These are phyloP conservation scores for Rotaria socialis DNA, from an alignment of 2,888 invertebrate species.

Conservation along the genomic window DNA sequence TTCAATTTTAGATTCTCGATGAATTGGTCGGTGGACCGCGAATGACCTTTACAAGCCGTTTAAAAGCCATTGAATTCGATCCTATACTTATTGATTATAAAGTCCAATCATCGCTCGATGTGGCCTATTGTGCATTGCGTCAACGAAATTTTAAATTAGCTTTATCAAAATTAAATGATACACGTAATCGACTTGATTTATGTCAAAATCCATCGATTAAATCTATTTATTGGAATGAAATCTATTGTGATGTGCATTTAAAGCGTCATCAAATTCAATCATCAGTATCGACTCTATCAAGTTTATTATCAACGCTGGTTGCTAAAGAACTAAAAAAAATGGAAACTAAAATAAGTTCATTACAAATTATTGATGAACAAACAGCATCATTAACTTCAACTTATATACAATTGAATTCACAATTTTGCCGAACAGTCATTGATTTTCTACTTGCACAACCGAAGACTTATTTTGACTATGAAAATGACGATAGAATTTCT, in stretches of 20 bases:
- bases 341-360: background rate
- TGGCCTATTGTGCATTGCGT: conserved; percentile 40
- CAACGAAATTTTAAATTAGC: conserved; percentile 46
- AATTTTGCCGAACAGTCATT: conserved; percentile 6
- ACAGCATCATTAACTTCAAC: background rate
- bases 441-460: conserved; percentile 15
- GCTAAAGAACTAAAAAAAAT: conserved; percentile 32
- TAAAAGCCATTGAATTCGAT: conserved; percentile 17
- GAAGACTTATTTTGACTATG: background rate
- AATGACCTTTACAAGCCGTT: background rate
- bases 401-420: conserved; percentile 17
- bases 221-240: conserved; percentile 28
- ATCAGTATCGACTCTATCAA: background rate
- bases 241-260: conserved; percentile 25
- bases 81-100: conserved; percentile 36
- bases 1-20: background rate
- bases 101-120: conserved; percentile 35
- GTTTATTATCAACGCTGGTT: background rate
- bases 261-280: conserved; percentile 4
- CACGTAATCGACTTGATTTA: background rate
- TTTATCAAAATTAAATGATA: conserved; percentile 41
- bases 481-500: background rate
- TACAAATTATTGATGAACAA: background rate
- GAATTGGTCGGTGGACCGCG: conserved; percentile 21
- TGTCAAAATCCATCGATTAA: background rate